Evolutionary conservation across 2,113 vertebrate species (phyloP), one percentile per base, ranked within the genome.

Genomic region (Buteo buteo): DNA sequence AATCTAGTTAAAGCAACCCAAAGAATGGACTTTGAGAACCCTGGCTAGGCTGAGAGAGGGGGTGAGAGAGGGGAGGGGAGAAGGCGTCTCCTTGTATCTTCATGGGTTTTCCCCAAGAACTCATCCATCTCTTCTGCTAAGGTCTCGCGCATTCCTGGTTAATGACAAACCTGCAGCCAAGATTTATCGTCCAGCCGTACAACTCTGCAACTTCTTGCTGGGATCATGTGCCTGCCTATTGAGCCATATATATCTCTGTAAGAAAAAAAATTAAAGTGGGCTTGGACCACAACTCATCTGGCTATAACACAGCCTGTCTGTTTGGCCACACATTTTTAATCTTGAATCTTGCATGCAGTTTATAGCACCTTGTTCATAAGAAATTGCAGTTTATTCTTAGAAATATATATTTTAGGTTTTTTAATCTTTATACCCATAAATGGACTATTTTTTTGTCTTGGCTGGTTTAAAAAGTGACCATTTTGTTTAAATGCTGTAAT

Each of bases 301-400:
- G 94, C 93, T 97, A 86, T 19, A 93, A 90, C 82, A 95, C 95
- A 96, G 86, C 88, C 91, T 85, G 95, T 88, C 79, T 96, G 92
- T 96, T 73, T 96, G 92, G 84, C 93, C 87, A 91, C 94, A 88
- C 73, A 94, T 96, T 97, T 97, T 97, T 96, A 96, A 96, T 73
- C 83, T 91, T 95, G 64, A 96, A 52, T 79, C 96, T 91, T 96
- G 94, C 96, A 93, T 98, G 96, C 94, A 97, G 92, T 98, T 98
- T 95, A 98, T 97, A 97, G 97, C 97, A 97, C 95, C 90, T 97
- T 94, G 86, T 97, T 97, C 96, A 95, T 97, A 97, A 96, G 90
- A 97, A 97, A 96, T 96, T 95, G 91, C 96, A 96, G 83, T 95
- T 98, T 98, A 95, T 97, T 97, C 93, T 95, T 96, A 97, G 93